A percentile compares a stretch with the other conserved stretches of the same genome.
Evolutionary conservation across 2,113 vertebrate species (phyloP).

Genomic region (Toxotes chatareus): DNA sequence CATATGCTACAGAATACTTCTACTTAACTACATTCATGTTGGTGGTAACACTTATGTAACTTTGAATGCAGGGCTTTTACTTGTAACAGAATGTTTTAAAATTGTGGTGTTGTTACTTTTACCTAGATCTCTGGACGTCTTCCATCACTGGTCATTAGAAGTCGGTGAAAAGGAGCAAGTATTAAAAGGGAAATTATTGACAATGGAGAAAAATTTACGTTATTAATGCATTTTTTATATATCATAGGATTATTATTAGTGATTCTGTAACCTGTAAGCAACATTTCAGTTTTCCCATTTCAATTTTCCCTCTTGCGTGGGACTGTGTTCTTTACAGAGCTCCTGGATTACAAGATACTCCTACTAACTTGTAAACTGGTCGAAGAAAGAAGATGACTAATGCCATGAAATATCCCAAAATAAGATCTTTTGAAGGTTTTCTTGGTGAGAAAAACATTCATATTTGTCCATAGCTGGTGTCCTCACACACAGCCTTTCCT

Average conservation of each 20-base stretch:
- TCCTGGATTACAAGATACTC: not conserved
- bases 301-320: not conserved
- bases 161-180: not conserved
- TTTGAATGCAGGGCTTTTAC: not conserved
- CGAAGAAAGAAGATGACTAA: slow-evolving; percentile 4
- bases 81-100: not conserved
- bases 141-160: not conserved
- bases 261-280: no score
- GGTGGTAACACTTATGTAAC: no score
- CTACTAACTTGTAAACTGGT: slow-evolving; percentile 2
- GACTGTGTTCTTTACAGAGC: not conserved
- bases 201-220: no score
- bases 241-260: no score
- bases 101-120: not conserved
- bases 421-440: slow-evolving; percentile 31
- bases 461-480: slow-evolving; percentile 52
- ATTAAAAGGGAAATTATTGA: not conserved
- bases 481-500: slow-evolving; percentile 49
- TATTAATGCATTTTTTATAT: no score
- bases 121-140: no score
- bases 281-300: not conserved
- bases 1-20: no score
- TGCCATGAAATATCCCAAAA: slow-evolving; percentile 22
- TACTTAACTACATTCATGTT: no score
- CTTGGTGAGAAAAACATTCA: slow-evolving; percentile 35